phyloP scores from a whole-genome alignment of 2,888 invertebrate genomes.

The Geotrupes spiniger region DNA sequence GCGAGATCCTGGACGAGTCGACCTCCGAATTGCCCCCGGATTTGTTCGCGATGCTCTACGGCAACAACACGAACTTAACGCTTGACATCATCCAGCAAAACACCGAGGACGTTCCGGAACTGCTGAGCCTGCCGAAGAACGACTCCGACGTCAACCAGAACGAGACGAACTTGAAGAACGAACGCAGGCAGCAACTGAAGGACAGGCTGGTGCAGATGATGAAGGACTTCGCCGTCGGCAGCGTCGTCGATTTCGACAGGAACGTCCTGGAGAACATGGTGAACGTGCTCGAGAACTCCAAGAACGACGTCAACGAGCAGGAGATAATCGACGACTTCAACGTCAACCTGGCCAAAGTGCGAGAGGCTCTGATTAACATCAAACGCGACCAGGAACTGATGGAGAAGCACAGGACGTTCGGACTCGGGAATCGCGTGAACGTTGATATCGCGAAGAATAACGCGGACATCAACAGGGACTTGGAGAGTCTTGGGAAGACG shows the following conservation, averaged over 20 bases:
- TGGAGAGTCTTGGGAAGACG: constrained; percentile 26
- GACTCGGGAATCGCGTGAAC: constrained; percentile 28
- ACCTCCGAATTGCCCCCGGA: constrained; percentile 50
- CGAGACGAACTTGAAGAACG: constrained; percentile 24
- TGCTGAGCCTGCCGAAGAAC: constrained; percentile 28
- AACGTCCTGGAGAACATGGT: constrained; percentile 35
- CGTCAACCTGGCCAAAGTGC: constrained; percentile 39
- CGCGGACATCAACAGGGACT: constrained; percentile 24
- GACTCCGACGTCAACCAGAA: constrained; percentile 16
- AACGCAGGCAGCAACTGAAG: constrained; percentile 34
- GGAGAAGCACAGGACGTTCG: constrained; percentile 35
- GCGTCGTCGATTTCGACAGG: constrained; percentile 29
- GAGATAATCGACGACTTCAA: constrained; percentile 45
- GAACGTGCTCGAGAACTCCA: constrained; percentile 38
- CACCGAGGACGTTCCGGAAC: constrained; percentile 41
- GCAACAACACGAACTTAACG: constrained; percentile 33
- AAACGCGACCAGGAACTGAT: constrained; percentile 36
- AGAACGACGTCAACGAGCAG: constrained; percentile 38
- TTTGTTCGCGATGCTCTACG: constrained; percentile 38
- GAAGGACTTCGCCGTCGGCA: constrained; percentile 31
- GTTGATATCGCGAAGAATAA: constrained; percentile 21
- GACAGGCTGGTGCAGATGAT: constrained; percentile 36
- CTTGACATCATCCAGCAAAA: constrained; percentile 18
- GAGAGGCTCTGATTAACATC: constrained; percentile 40
- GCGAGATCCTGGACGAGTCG: constrained; percentile 50